These are phyloP conservation scores for Gopherus evgoodei DNA, from an alignment of 2,113 vertebrate genomes.

Conservation along the genomic window DNA sequence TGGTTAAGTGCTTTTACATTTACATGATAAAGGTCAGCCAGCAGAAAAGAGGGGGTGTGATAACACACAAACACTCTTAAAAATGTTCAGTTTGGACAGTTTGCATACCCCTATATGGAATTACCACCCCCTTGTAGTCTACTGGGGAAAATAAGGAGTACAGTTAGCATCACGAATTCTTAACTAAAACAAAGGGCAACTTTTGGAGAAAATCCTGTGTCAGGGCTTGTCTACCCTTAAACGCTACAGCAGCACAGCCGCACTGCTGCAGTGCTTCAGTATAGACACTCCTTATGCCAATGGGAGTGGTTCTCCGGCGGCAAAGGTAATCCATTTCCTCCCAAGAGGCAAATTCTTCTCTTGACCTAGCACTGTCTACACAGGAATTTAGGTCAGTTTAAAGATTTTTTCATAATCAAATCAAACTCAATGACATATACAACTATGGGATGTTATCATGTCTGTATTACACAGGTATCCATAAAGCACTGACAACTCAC, in stretches of 20 bases:
- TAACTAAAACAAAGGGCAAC: neutral
- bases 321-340: no score
- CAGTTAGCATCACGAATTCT: neutral
- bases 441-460: neutral
- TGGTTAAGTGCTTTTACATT: slow-evolving; percentile 59
- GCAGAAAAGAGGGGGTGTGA: slow-evolving; percentile 22
- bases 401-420: neutral
- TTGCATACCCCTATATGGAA: slow-evolving; percentile 15
- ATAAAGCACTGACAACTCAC: slow-evolving; percentile 3
- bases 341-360: neutral
- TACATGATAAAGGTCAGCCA: slow-evolving; percentile 60
- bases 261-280: neutral
- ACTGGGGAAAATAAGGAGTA: neutral
- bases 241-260: neutral
- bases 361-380: neutral
- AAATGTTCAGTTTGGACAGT: slow-evolving; percentile 16
- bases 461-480: neutral
- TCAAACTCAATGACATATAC: neutral
- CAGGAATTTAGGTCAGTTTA: neutral
- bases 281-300: neutral
- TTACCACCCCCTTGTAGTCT: slow-evolving; percentile 1
- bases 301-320: no score
- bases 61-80: slow-evolving; percentile 35
- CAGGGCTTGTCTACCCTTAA: neutral
- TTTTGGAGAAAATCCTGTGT: neutral